Evolutionary conservation across 2,113 vertebrate species (phyloP).

Genomic region (Galeopterus variegatus): DNA sequence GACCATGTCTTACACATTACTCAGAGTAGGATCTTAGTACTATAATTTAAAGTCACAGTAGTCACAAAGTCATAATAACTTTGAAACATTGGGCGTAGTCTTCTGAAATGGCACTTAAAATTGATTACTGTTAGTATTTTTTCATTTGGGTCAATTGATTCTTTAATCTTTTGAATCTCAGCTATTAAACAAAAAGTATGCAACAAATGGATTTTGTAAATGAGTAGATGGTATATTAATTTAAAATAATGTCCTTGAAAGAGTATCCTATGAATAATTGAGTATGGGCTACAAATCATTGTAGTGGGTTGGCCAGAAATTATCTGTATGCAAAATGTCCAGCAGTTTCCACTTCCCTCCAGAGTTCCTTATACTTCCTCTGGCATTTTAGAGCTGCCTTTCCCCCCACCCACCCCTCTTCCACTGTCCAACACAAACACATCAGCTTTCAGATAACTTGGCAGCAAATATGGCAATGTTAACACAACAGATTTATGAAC

Average conservation of each 20-base stretch:
- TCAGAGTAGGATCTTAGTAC: background rate
- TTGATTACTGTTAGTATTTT: conserved; percentile 2
- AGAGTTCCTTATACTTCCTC: background rate
- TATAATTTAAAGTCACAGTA: conserved; percentile 39
- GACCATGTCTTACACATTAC: background rate
- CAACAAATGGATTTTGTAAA: conserved; percentile 69
- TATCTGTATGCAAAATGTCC: background rate
- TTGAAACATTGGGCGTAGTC: background rate
- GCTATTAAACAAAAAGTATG: conserved; percentile 61
- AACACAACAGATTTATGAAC: background rate
- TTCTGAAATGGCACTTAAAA: conserved; percentile 59
- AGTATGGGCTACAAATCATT: background rate
- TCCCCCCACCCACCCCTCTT: too few relatives aligned
- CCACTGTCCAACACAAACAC: background rate
- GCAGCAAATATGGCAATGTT: background rate
- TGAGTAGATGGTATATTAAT: background rate
- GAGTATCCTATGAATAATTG: background rate
- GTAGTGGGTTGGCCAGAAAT: background rate
- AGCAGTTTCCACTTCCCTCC: background rate
- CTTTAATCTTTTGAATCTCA: conserved; percentile 25
- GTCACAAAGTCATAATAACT: background rate
- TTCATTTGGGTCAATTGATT: background rate
- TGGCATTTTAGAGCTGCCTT: background rate
- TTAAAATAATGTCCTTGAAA: conserved; percentile 53
- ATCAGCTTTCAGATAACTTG: background rate